Percentiles rank a stretch among this genome's conserved stretches.
Conservation (phyloP, 1,140 invertebrate species). For the Cataglyphis hispanica region DNA sequence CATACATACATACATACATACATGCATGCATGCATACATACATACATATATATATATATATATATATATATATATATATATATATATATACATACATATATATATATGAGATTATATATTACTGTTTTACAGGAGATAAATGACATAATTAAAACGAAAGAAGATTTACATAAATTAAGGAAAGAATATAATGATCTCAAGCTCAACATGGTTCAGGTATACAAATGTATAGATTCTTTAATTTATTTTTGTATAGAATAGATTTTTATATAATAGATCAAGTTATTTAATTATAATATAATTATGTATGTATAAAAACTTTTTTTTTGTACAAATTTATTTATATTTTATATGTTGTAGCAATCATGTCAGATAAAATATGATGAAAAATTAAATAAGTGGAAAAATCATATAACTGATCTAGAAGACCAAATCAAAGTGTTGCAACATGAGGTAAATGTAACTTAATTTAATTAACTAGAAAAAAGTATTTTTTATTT, state of each 20-base stretch:
- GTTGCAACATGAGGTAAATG: slow-evolving; percentile 78
- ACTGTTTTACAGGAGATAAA: slow-evolving; percentile 72
- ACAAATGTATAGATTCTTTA: slow-evolving; percentile 14
- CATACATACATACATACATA: not conserved
- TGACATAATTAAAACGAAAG: slow-evolving; percentile 76
- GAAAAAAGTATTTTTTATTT: slow-evolving; percentile 39
- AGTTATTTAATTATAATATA: slow-evolving; percentile 29
- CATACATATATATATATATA: no score
- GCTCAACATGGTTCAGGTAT: slow-evolving; percentile 69
- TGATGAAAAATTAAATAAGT: slow-evolving; percentile 72
- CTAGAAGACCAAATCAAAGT: slow-evolving; percentile 77
- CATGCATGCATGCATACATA: no score
- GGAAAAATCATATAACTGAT: slow-evolving; percentile 70
- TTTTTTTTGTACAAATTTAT: slow-evolving; percentile 9
- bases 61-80: no score
- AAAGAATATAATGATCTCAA: slow-evolving; percentile 81
- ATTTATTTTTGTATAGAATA: slow-evolving; percentile 12
- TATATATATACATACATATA: no score
- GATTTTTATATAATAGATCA: slow-evolving; percentile 19
- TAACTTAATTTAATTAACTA: slow-evolving; percentile 23
- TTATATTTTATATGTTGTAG: slow-evolving; percentile 57
- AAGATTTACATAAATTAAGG: slow-evolving; percentile 76
- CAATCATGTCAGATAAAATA: slow-evolving; percentile 71
- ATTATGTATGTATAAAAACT: not conserved
- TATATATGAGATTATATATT: no score